Evolutionary conservation across 2,797 vertebrate genomes (phyloP).

Genomic region (Gambusia yucatana): DNA sequence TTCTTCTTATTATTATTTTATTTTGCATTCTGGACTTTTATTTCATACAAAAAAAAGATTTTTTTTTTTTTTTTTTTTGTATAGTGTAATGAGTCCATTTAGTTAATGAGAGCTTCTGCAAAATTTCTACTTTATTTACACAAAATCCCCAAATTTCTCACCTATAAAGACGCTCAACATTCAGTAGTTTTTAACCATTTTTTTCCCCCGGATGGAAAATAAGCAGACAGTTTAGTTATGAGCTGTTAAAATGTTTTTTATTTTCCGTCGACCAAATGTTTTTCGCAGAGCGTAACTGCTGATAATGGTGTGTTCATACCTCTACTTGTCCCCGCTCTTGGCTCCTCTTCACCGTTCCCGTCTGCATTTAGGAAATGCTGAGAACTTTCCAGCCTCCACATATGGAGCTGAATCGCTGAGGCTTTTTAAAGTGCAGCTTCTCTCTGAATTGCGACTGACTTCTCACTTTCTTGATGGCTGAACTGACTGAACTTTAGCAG

Average conservation of each 20-base stretch:
- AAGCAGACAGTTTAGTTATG: not conserved
- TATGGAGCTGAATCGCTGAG: not conserved
- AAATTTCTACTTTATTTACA: not conserved
- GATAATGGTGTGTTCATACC: not conserved
- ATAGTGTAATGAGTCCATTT: not conserved
- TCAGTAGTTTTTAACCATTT: not conserved
- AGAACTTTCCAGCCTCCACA: not conserved
- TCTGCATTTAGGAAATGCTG: not conserved
- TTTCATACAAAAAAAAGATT: not conserved
- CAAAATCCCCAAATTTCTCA: not conserved
- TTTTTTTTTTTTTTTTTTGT: not conserved
- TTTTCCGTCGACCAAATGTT: not conserved
- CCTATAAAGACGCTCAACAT: not conserved
- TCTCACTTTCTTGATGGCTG: constrained; percentile 6
- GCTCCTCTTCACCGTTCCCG: not conserved
- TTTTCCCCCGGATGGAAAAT: not conserved
- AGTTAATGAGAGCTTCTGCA: not conserved
- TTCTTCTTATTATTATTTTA: not conserved
- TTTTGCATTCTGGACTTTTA: not conserved
- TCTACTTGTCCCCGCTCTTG: constrained; percentile 1
- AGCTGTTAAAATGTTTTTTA: not conserved
- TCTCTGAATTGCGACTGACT: constrained; percentile 4
- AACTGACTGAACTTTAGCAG: constrained; percentile 11
- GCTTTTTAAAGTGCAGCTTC: constrained; percentile 5
- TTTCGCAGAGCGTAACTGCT: not conserved